Evolutionary conservation across 2,888 invertebrate genomes (phyloP), one percentile per base, ranked within the genome.

Genomic region (Nomada goodeniana): DNA sequence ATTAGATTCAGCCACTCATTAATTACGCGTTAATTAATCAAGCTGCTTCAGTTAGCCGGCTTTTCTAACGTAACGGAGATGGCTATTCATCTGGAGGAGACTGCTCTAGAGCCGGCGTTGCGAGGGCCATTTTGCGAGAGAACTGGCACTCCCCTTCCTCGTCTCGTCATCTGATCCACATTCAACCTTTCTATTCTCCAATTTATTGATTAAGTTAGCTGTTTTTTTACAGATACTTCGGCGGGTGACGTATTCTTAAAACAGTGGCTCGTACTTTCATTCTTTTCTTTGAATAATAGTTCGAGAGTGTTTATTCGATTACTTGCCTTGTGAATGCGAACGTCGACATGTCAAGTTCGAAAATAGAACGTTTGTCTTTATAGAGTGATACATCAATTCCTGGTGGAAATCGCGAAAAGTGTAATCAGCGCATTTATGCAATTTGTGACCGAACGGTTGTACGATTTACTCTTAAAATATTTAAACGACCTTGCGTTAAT

Each of bases 1-100:
- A 89, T 88, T 88, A 89, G 86, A 89, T 89, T 88, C 84, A 77
- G 76, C 85, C 84, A 88, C 89, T 91, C 91, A 88, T 91, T 91
- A 91, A 91, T 91, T 91, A 91, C 90, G 85, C 89, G 89, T 90
- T 91, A 91, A 91, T 91, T 91, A 91, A 91, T 91, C 89, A 88
- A 87, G 86, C 88, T 74, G 88, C 88, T 90, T 89, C 90, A 90
- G 90, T 91, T 90, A 89, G 88, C 84, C 78, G 75, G 75, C 84
- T 85, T 89, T 85, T 85, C 89, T 86, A 87, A 87, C 83, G 79
- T 82, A 87, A 83, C 84, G 82, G 77, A 76, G 88, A 80, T 79
- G 83, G 83, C 87, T 83, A 88, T 88, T 88, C 89, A 88, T 88
- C 84, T 77, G 74, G 29, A 82, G 89, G 76, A 82, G 83, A 76